These are phyloP conservation scores for Zoanthus sansibaricus DNA, from an alignment of 92 coral and sea anemone species.

Conservation along the genomic window DNA sequence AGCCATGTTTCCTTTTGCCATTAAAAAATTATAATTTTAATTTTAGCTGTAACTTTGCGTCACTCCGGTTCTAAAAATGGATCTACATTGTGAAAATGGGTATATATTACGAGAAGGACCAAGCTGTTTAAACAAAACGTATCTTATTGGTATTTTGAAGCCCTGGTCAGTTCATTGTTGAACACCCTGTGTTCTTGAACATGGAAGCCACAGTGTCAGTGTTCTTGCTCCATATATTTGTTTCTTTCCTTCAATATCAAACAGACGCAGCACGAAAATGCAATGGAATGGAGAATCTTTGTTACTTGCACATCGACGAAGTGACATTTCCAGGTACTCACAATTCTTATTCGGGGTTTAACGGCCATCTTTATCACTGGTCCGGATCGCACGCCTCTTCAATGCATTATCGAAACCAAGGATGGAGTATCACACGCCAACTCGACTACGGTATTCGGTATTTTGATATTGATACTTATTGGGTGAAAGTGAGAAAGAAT, in stretches of 20 bases:
- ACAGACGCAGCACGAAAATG: slow-evolving; percentile 31
- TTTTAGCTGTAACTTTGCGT: no score
- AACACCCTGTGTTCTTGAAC: not conserved
- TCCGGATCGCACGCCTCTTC: slow-evolving; percentile 39
- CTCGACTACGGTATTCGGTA: slow-evolving; percentile 69
- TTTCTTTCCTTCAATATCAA: not conserved
- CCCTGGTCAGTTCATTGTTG: no score
- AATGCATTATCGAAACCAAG: slow-evolving; percentile 67
- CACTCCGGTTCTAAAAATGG: no score
- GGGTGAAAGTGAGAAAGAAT: slow-evolving; percentile 10
- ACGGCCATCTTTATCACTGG: slow-evolving; percentile 61
- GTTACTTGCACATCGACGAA: slow-evolving; percentile 56
- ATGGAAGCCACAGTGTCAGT: not conserved
- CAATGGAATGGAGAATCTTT: slow-evolving; percentile 64
- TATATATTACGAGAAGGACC: no score
- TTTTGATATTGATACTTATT: slow-evolving; percentile 75
- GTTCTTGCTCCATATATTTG: not conserved
- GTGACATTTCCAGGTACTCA: slow-evolving; percentile 73
- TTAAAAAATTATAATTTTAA: no score
- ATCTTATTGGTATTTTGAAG: no score
- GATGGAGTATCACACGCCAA: slow-evolving; percentile 56
- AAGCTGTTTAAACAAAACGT: no score
- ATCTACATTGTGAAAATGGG: no score
- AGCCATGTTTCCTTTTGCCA: no score
- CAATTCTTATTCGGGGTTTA: slow-evolving; percentile 74